Percentiles rank a stretch among this genome's conserved stretches.
Evolutionary conservation across 2,113 vertebrate genomes (phyloP).

Genomic region (Cathartes aura): DNA sequence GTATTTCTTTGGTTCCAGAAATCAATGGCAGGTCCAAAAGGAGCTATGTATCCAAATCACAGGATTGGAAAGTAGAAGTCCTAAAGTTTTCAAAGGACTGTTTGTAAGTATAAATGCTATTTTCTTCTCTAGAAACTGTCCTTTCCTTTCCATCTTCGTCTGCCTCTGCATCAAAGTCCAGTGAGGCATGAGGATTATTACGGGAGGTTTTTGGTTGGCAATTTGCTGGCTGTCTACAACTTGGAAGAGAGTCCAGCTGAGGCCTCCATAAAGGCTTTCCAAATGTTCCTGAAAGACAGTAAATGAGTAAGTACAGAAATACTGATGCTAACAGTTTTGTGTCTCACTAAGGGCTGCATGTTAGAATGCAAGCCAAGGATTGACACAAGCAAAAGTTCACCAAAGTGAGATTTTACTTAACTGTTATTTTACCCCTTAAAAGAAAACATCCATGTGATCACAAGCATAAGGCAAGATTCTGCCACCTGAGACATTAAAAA

Average conservation of each 20-base stretch:
- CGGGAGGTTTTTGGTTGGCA: conserved; percentile 69
- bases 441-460: neutral
- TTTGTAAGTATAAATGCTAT: conserved; percentile 69
- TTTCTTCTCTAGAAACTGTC: conserved; percentile 72
- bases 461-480: neutral
- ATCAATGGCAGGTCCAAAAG: neutral
- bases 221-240: conserved; percentile 45
- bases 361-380: neutral
- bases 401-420: neutral
- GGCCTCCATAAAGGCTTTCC: conserved; percentile 90
- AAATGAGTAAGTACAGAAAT: neutral
- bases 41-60: conserved; percentile 81
- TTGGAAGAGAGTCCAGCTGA: conserved; percentile 76
- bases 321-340: neutral
- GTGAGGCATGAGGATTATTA: conserved; percentile 75
- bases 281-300: conserved; percentile 87
- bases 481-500: neutral
- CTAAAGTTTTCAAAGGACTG: conserved; percentile 79
- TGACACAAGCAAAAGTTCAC: neutral
- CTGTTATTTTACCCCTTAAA: neutral
- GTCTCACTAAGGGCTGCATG: neutral
- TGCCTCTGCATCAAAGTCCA: conserved; percentile 77
- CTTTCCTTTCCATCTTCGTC: conserved; percentile 69
- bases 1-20: conserved; percentile 71
- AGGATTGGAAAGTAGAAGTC: conserved; percentile 76